Conservation (phyloP, 2,113 vertebrate genomes). For the Brachypodius melanocephalos region DNA sequence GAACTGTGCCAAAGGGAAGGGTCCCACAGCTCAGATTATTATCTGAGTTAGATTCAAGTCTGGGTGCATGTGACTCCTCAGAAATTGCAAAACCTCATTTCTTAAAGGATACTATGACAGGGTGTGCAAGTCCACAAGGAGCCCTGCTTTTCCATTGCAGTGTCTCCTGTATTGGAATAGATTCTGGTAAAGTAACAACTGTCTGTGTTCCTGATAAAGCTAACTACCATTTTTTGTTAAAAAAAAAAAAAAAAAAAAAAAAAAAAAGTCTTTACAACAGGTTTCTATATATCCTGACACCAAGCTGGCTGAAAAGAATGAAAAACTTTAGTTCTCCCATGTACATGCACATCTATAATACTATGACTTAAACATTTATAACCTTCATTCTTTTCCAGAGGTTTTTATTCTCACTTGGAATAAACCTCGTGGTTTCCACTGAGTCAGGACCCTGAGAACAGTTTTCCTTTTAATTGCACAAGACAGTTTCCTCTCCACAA, state of each 20-base stretch:
- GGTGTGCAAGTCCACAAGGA: background rate
- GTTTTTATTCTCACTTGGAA: background rate
- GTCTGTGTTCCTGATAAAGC: background rate
- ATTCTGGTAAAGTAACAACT: background rate
- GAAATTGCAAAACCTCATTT: constrained; percentile 35
- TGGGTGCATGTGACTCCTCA: background rate
- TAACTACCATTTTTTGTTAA: background rate
- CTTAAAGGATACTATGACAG: background rate
- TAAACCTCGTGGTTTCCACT: background rate
- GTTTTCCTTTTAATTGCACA: background rate
- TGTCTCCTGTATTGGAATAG: background rate
- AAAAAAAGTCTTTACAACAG: background rate
- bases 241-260: background rate
- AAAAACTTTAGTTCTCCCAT: background rate
- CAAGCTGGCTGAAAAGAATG: background rate
- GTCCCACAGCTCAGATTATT: background rate
- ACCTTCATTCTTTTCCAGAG: background rate
- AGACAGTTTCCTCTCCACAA: background rate
- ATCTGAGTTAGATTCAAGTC: background rate
- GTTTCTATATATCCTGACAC: background rate
- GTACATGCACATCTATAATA: background rate
- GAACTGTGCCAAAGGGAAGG: constrained; percentile 34
- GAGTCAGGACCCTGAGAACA: background rate
- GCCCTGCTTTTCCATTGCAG: background rate
- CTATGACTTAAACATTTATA: background rate